Base-by-base conservation (phyloP, 1,140 invertebrate genomes). In the Drosophila bifasciata region DNA sequence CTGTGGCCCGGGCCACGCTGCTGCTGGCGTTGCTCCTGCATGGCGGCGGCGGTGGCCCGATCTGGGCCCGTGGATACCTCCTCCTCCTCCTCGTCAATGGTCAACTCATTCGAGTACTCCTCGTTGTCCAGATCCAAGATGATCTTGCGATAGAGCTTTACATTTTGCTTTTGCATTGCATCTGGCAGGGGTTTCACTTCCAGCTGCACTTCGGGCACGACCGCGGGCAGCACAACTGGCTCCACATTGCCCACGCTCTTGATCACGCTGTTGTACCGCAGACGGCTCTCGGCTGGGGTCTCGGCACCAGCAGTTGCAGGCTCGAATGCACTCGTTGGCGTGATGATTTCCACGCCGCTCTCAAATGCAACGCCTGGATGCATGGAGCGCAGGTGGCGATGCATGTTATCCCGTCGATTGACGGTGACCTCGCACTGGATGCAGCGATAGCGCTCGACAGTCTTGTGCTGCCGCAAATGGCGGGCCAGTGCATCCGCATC, bases 401-500 rank as follows among this genome's bases (percentile, higher is more conserved):
- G 92, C 55, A 95, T 91, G 66, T 95, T 95, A 72, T 95, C 94
- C 74, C 94, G 94, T 9, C 94, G 91, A 45, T 93, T 88, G 64
- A 95, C 94, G 1, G 90, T 92, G 1, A 93, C 93, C 3, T 92
- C 92, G 79, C 94, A 95, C 7, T 94, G 90, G 44, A 92, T 92
- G 86, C 94, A 95, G 9, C 92, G 92, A 72, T 92, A 95, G 0
- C 92, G 92, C 56, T 93, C 93, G 64, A 93, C 93, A 92, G 80
- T n/a, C 92, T 86, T 43, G 19, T 74, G 90, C 9, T 86, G 79
- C 45, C 75, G 89, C 0, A 55, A 17, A 28, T 91, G 90, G 0
- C 90, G 61, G 16, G 67, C 15, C 15, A 91, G 57, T 2, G 90
- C 73, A 41, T 83, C 76, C 1, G 45, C 45, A 40, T 91, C 90